phyloP scores from a whole-genome alignment of 2,888 invertebrate species.

The Subacronicta megacephala region DNA sequence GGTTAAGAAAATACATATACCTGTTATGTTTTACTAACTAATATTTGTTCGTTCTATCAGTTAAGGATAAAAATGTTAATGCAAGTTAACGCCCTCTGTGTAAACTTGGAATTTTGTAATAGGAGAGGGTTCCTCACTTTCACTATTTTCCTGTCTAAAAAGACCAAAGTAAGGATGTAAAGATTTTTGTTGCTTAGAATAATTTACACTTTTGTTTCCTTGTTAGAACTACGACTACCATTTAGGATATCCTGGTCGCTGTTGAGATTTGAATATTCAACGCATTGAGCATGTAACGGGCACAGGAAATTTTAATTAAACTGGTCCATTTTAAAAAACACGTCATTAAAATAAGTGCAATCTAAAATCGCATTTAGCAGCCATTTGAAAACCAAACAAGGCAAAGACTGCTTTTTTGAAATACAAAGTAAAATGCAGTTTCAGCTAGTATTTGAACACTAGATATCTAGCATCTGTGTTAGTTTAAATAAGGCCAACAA shows the following conservation, averaged over 20 bases:
- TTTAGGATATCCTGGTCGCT: constrained; percentile 46
- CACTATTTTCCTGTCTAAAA: constrained; percentile 2
- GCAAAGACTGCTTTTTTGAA: background rate
- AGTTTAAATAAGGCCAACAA: no score
- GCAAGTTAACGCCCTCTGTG: background rate
- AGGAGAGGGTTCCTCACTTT: background rate
- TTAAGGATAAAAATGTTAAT: constrained; percentile 5
- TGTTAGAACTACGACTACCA: constrained; percentile 25
- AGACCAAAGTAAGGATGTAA: constrained; percentile 24
- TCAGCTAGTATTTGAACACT: no score
- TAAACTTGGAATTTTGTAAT: background rate
- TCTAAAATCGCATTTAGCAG: background rate
- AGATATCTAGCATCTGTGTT: no score
- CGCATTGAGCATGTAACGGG: constrained; percentile 3
- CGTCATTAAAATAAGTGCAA: background rate
- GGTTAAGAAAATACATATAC: no score
- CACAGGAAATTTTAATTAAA: constrained; percentile 27
- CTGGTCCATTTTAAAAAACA: constrained; percentile 1
- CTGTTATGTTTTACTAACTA: background rate
- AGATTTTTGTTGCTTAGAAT: constrained; percentile 10
- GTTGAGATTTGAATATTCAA: constrained; percentile 24
- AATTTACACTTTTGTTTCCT: constrained; percentile 48
- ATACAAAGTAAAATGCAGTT: background rate
- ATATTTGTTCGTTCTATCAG: constrained; percentile 1
- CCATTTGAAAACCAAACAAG: background rate